A percentile compares a stretch with the other conserved stretches of the same genome.
These are phyloP conservation scores for Peromyscus maniculatus DNA, from an alignment of 2,113 vertebrate genomes.

Conservation along the genomic window DNA sequence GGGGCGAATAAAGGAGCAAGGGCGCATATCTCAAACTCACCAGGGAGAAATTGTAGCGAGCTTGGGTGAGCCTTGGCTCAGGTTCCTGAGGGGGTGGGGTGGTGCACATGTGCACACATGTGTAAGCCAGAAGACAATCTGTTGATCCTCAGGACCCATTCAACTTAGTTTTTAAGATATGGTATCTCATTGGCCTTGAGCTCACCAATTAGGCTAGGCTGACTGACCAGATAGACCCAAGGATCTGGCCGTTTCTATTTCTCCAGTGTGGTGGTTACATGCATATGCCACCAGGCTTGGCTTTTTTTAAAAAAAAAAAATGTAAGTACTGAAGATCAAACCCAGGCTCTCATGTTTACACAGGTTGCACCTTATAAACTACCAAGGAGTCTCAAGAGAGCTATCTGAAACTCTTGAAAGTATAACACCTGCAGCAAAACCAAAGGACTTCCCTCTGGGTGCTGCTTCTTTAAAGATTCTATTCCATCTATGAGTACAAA, in stretches of 20 bases:
- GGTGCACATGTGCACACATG: rapidly evolving
- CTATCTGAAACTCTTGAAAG: neutral
- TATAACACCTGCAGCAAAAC: neutral
- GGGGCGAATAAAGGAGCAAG: neutral
- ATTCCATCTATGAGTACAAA: neutral
- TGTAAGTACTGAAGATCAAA: neutral
- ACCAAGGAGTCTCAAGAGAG: neutral
- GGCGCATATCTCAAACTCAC: neutral
- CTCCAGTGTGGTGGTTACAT: neutral
- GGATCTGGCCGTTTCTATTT: neutral
- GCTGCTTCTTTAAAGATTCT: neutral
- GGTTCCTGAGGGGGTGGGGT: neutral
- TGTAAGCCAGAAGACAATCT: neutral
- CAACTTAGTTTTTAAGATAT: neutral
- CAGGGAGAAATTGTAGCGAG: neutral
- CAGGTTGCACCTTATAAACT: neutral
- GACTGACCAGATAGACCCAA: neutral
- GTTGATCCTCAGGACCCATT: neutral
- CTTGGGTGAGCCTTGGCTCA: neutral
- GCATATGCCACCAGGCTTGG: neutral
- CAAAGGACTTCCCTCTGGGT: neutral
- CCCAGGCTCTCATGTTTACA: neutral
- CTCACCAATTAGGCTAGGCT: neutral
- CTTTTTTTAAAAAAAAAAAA: neutral
- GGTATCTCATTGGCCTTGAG: neutral